phyloP scores from a whole-genome alignment of 2,113 vertebrate species.

The Laterallus jamaicensis region DNA sequence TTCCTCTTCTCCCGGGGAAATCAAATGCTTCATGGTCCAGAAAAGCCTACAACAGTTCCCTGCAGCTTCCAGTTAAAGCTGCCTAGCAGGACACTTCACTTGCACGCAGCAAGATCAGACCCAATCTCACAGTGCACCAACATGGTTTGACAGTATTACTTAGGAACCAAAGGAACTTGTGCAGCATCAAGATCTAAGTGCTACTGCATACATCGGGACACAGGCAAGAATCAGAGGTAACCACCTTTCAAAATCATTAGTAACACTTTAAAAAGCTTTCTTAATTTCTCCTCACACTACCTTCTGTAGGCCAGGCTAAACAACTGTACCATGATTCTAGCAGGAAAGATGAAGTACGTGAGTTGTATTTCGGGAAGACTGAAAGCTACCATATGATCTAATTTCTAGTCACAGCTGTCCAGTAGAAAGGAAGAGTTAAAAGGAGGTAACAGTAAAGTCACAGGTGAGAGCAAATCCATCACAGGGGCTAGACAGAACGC shows the following conservation, averaged over 20 bases:
- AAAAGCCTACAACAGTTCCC: neutral
- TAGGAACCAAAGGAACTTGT: neutral
- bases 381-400: neutral
- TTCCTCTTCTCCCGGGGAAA: neutral
- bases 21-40: neutral
- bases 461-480: neutral
- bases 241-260: neutral
- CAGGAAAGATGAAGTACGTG: neutral
- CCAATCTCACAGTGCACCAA: neutral
- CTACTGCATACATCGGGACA: neutral
- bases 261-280: neutral
- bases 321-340: neutral
- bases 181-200: neutral
- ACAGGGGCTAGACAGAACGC: neutral
- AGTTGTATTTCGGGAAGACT: neutral
- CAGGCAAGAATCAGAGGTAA: neutral
- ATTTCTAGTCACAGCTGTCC: neutral
- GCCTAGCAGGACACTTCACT: neutral
- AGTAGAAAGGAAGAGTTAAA: neutral
- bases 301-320: neutral
- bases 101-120: neutral
- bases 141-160: neutral
- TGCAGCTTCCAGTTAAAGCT: neutral
- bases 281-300: neutral
- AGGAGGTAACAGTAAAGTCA: neutral